A percentile compares a stretch with the other conserved stretches of the same genome.
These are phyloP conservation scores for Biston betularia DNA, from an alignment of 2,888 invertebrate genomes.

Conservation along the genomic window DNA sequence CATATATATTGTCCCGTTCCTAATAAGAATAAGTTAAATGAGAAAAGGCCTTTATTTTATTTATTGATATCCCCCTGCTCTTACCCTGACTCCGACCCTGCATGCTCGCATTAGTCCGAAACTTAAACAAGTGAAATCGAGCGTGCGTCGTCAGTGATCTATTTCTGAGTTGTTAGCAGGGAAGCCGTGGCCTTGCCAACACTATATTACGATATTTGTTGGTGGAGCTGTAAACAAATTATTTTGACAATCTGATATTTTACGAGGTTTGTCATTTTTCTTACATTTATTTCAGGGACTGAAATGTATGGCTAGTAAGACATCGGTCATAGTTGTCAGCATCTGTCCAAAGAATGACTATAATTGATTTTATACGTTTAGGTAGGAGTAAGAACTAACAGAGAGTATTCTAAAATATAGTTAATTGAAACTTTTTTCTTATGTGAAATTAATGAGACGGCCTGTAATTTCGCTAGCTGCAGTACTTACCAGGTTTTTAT, in stretches of 20 bases:
- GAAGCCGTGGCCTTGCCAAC: constrained; percentile 64
- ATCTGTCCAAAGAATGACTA: neutral
- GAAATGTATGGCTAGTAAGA: neutral
- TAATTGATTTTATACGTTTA: neutral
- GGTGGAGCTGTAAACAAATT: constrained; percentile 53
- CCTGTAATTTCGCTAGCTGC: too few relatives aligned
- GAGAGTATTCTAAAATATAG: too few relatives aligned
- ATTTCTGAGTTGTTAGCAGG: constrained; percentile 61
- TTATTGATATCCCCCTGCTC: neutral
- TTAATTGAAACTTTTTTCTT: too few relatives aligned
- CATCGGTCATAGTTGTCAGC: neutral
- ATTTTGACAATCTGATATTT: constrained; percentile 22
- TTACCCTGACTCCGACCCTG: constrained; percentile 9
- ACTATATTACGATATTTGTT: constrained; percentile 56
- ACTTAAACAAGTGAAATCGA: constrained; percentile 50
- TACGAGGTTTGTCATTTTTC: constrained; percentile 4
- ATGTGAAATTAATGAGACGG: too few relatives aligned
- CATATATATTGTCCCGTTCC: too few relatives aligned
- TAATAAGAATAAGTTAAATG: too few relatives aligned
- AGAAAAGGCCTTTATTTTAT: neutral
- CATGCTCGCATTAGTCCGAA: constrained; percentile 43
- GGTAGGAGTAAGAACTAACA: too few relatives aligned
- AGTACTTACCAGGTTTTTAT: too few relatives aligned
- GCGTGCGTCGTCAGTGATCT: constrained; percentile 53
- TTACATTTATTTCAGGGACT: neutral